Base-by-base conservation (phyloP, 2,888 invertebrate species). In the Brachynemurus nebulosus region DNA sequence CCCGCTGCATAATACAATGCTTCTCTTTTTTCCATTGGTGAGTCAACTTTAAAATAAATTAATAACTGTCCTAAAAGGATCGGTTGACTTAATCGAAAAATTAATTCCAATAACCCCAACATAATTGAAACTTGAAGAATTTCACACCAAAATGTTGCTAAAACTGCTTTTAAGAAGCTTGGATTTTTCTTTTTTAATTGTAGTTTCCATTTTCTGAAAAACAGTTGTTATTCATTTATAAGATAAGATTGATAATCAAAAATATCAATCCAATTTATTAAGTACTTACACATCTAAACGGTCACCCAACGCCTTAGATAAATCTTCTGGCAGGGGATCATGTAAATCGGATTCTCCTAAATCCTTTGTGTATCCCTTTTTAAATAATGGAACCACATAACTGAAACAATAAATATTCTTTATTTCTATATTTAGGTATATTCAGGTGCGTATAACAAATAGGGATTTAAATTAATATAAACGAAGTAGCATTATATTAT, bases 381-480 rank as follows among this genome's bases (percentile, higher is more conserved):
- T 77, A 63, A 88, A 88, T 54, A 85, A 65, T 4, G 78, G 80
- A 56, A 84, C 67, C 44, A 85, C 80, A 78, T 86, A 90, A 64
- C 82, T 82, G 58, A 30, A 70, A 64, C 50, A 49, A n/a, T 16
- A 36, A 36, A 17, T 9, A n/a, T 12, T 16, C 36, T 11, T 8
- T 25, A 25, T 25, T 25, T n/a, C n/a, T n/a, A n/a, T n/a, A n/a
- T n/a, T n/a, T n/a, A n/a, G n/a, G n/a, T n/a, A n/a, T n/a, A n/a
- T n/a, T n/a, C n/a, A n/a, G n/a, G n/a, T n/a, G n/a, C n/a, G n/a
- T n/a, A n/a, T n/a, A n/a, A n/a, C n/a, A n/a, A n/a, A n/a, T n/a
- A n/a, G n/a, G n/a, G n/a, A n/a, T n/a, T n/a, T n/a, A n/a, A n/a
- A n/a, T n/a, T n/a, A n/a, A n/a, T n/a, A n/a, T n/a, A n/a, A n/a